Conservation (phyloP, 1,140 invertebrate genomes). For the Trichonephila clavata region DNA sequence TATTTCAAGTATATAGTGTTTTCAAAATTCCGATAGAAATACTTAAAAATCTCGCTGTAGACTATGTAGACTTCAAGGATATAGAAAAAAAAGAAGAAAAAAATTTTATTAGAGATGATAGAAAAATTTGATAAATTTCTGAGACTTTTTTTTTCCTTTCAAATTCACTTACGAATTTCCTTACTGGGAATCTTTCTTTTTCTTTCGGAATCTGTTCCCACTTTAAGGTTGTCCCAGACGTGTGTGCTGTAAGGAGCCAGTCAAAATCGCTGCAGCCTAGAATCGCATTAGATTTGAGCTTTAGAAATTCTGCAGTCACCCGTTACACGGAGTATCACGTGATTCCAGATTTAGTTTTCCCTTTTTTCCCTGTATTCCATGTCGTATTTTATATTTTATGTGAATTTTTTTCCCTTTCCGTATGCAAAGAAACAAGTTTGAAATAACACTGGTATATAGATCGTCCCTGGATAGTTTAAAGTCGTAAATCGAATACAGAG, state of each 20-base stretch:
- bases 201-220: neutral
- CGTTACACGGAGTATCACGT: neutral
- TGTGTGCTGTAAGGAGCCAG: neutral
- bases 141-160: neutral
- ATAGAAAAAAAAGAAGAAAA: neutral
- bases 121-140: conserved; percentile 38
- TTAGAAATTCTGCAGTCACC: conserved; percentile 42
- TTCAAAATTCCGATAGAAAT: neutral
- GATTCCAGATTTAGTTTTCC: conserved; percentile 4
- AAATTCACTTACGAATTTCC: conserved; percentile 49
- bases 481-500: neutral
- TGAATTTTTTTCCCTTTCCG: neutral
- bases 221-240: neutral
- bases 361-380: neutral
- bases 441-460: neutral
- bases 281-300: conserved; percentile 61
- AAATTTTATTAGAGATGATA: neutral
- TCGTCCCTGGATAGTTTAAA: neutral
- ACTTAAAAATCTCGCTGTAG: neutral
- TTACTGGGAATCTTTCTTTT: neutral
- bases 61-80: too few species aligned
- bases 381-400: neutral
- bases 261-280: conserved; percentile 26
- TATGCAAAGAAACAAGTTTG: neutral
- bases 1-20: neutral